A percentile compares a stretch with the other conserved stretches of the same genome.
Evolutionary conservation across 2,113 vertebrate species (phyloP).

Genomic region (Trochalopteron elliotii): DNA sequence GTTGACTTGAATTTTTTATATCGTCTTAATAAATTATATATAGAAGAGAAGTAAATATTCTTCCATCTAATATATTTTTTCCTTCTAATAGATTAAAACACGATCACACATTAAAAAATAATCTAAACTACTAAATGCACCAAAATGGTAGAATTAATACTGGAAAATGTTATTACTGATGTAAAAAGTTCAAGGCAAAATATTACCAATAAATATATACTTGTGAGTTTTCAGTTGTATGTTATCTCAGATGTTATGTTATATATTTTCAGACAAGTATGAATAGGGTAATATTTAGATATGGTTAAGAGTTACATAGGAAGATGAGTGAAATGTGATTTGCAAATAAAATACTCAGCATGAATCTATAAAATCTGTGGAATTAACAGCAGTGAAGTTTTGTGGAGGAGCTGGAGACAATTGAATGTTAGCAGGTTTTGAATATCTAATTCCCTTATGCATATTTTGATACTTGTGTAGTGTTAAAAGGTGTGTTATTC

Average conservation of each 20-base stretch:
- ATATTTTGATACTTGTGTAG: background rate
- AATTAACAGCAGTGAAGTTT: background rate
- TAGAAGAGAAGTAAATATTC: background rate
- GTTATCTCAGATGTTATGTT: background rate
- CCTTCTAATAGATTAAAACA: background rate
- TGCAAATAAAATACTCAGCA: background rate
- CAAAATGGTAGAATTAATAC: background rate
- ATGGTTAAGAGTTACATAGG: background rate
- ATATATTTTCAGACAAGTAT: background rate
- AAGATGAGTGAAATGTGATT: background rate
- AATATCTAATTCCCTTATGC: background rate
- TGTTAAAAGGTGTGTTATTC: background rate
- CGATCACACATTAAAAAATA: background rate
- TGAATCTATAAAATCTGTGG: background rate
- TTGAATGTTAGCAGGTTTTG: background rate
- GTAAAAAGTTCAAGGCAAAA: background rate
- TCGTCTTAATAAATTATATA: background rate
- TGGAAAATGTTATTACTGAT: background rate
- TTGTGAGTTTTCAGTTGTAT: background rate
- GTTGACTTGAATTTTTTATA: background rate
- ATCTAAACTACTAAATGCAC: background rate
- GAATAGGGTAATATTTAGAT: background rate
- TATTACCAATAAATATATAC: background rate
- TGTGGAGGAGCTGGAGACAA: background rate
- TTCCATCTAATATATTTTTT: background rate